Evolutionary conservation across 2,113 vertebrate genomes (phyloP).

Genomic region (Leptodactylus fuscus): DNA sequence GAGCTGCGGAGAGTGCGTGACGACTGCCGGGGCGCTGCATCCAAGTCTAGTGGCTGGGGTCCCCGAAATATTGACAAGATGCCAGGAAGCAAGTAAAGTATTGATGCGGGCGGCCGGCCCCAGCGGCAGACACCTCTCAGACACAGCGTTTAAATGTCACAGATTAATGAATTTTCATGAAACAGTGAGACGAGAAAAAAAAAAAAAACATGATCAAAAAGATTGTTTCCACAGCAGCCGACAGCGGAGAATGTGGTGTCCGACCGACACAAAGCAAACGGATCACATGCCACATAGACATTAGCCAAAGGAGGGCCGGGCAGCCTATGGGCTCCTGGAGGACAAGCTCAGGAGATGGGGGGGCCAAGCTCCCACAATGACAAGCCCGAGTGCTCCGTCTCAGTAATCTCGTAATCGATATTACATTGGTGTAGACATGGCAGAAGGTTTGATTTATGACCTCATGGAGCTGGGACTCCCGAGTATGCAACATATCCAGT

Average conservation of each 20-base stretch:
- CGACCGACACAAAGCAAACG: constrained; percentile 17
- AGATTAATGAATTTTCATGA: constrained; percentile 87
- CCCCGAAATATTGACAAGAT: constrained; percentile 82
- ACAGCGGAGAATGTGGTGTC: constrained; percentile 65
- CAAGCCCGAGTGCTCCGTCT: background rate
- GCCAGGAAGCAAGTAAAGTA: constrained; percentile 79
- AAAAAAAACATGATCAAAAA: constrained; percentile 63
- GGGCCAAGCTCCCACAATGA: background rate
- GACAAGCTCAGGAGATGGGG: background rate
- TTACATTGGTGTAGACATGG: constrained; percentile 13
- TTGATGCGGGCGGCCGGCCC: constrained; percentile 77
- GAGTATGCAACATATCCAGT: no score
- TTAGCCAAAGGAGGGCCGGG: background rate
- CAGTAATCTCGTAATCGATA: constrained; percentile 3
- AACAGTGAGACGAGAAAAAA: constrained; percentile 60
- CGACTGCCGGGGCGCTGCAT: constrained; percentile 72
- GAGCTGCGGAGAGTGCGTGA: constrained; percentile 71
- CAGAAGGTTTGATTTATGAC: background rate
- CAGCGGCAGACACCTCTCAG: constrained; percentile 82
- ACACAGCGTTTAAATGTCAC: constrained; percentile 84
- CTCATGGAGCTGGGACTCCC: background rate
- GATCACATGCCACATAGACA: background rate
- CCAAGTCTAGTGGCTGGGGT: constrained; percentile 75
- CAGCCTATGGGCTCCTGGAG: background rate
- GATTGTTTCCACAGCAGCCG: constrained; percentile 64